Conservation (phyloP, 1,140 invertebrate genomes). For the Micrasema minimum region DNA sequence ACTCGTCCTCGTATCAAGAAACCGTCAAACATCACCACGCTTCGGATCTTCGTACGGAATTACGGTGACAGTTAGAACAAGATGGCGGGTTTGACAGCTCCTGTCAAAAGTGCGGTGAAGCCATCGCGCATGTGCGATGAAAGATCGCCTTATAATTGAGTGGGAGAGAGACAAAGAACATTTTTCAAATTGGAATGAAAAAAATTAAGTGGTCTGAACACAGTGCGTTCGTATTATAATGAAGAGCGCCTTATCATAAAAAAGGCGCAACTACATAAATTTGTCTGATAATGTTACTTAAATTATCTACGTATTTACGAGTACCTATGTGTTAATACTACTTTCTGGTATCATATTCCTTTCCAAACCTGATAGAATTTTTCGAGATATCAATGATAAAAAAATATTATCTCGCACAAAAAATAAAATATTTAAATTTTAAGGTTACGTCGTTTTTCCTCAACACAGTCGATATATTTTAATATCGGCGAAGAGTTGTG, state of each 20-base stretch:
- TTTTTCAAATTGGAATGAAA: slow-evolving; percentile 14
- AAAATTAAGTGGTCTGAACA: slow-evolving; percentile 21
- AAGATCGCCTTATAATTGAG: slow-evolving; percentile 49
- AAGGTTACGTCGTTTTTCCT: no score
- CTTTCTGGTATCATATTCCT: no score
- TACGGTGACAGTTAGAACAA: slow-evolving; percentile 22
- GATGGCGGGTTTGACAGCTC: slow-evolving; percentile 34
- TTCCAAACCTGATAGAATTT: no score
- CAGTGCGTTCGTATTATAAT: slow-evolving; percentile 8
- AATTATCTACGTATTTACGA: no score
- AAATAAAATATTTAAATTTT: no score
- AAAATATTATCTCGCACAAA: no score
- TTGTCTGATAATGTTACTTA: no score
- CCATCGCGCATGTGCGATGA: slow-evolving; percentile 45
- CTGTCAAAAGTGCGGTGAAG: slow-evolving; percentile 34
- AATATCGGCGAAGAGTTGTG: slow-evolving; percentile 29
- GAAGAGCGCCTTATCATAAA: no score
- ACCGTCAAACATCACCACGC: slow-evolving; percentile 26
- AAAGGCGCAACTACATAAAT: no score
- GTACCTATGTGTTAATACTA: no score
- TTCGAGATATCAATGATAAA: no score
- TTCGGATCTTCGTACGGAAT: slow-evolving; percentile 21
- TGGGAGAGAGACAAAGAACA: slow-evolving; percentile 42
- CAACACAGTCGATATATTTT: no score
- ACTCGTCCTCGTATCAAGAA: neutral